Percentiles rank a stretch among this genome's conserved stretches.
These are phyloP conservation scores for Hymenopus coronatus DNA, from an alignment of 2,888 invertebrate species.

Conservation along the genomic window DNA sequence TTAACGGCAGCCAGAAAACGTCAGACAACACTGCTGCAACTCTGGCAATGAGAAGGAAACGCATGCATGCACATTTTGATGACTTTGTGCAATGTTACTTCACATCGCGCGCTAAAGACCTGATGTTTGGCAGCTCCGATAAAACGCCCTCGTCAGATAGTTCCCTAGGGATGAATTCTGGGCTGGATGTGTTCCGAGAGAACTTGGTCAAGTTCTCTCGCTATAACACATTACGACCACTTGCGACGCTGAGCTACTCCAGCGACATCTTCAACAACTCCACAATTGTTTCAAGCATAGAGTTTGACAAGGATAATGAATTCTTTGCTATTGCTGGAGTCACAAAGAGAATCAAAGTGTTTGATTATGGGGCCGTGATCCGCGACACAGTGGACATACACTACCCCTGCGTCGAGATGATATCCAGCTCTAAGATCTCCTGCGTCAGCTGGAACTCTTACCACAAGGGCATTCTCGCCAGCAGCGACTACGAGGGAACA, in stretches of 20 bases:
- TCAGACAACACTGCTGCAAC: slow-evolving; percentile 46
- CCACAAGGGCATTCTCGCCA: slow-evolving; percentile 82
- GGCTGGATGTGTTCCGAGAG: slow-evolving; percentile 75
- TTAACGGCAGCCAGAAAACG: slow-evolving; percentile 39
- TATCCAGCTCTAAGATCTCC: slow-evolving; percentile 88
- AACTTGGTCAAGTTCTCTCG: slow-evolving; percentile 83
- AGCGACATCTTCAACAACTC: slow-evolving; percentile 84
- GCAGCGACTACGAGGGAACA: slow-evolving; percentile 92
- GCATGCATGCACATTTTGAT: slow-evolving; percentile 83
- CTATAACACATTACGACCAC: slow-evolving; percentile 71
- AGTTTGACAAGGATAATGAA: slow-evolving; percentile 94
- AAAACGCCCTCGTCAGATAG: slow-evolving; percentile 40
- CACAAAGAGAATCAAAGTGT: slow-evolving; percentile 90
- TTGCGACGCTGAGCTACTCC: slow-evolving; percentile 87
- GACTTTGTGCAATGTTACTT: slow-evolving; percentile 88
- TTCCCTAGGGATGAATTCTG: slow-evolving; percentile 44
- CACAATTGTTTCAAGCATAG: slow-evolving; percentile 86
- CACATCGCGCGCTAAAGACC: slow-evolving; percentile 68
- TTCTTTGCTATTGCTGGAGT: slow-evolving; percentile 95
- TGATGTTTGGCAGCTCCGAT: slow-evolving; percentile 56
- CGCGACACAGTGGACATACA: slow-evolving; percentile 86
- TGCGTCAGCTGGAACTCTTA: slow-evolving; percentile 94
- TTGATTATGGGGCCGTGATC: slow-evolving; percentile 83
- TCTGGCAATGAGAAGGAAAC: slow-evolving; percentile 65
- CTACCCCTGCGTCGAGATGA: slow-evolving; percentile 89